A percentile compares a stretch with the other conserved stretches of the same genome.
Evolutionary conservation across 2,888 invertebrate genomes (phyloP).

Genomic region (Agonopterix arenella): DNA sequence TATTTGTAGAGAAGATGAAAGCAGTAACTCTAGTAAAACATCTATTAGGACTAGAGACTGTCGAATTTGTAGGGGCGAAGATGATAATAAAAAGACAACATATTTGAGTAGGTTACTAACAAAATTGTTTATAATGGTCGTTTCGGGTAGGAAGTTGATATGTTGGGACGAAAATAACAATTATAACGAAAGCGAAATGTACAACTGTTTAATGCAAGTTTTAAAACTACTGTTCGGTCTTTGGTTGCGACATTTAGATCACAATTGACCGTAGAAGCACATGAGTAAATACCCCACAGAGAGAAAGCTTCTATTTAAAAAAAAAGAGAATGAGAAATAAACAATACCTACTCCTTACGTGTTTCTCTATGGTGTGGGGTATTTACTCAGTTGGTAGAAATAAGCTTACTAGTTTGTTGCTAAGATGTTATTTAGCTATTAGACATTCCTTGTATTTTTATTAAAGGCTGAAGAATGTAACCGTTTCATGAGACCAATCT

Average conservation of each 20-base stretch:
- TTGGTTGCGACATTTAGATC: slow-evolving; percentile 68
- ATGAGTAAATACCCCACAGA: no score
- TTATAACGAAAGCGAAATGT: slow-evolving; percentile 54
- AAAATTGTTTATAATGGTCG: slow-evolving; percentile 45
- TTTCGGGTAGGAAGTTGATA: slow-evolving; percentile 42
- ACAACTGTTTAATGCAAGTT: slow-evolving; percentile 52
- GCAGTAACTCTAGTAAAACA: slow-evolving; percentile 8
- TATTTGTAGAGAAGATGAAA: background rate
- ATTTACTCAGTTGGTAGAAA: no score
- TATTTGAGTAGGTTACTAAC: slow-evolving; percentile 41
- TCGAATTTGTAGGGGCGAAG: slow-evolving; percentile 9
- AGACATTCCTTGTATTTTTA: no score
- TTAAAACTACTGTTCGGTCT: slow-evolving; percentile 63
- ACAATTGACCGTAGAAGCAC: slow-evolving; percentile 26
- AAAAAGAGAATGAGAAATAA: no score
- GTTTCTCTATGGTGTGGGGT: no score
- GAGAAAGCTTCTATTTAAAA: no score
- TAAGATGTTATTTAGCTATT: no score
- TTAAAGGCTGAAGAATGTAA: no score
- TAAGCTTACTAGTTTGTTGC: no score
- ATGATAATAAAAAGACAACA: slow-evolving; percentile 21
- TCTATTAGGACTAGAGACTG: slow-evolving; percentile 40
- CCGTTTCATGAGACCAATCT: no score
- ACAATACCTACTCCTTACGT: no score
- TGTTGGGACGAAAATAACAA: slow-evolving; percentile 60